phyloP scores from a whole-genome alignment of 2,888 invertebrate genomes.

The Cantharis nigra region DNA sequence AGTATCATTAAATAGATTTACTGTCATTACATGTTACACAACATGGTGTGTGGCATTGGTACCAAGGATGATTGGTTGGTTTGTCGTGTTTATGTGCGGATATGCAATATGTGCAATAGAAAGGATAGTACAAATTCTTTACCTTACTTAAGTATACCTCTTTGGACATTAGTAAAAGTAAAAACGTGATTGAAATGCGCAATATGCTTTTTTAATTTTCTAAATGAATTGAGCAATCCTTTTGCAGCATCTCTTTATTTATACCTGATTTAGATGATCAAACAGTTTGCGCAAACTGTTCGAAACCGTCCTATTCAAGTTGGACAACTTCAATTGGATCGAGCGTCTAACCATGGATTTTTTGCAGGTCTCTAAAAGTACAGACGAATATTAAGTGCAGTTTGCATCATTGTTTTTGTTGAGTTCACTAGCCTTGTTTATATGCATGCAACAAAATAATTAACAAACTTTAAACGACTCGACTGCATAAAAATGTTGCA shows the following conservation, averaged over 20 bases:
- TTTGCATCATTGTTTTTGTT: background rate
- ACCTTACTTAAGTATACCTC: background rate
- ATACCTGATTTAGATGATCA: background rate
- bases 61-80: slow-evolving; percentile 27
- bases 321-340: background rate
- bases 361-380: background rate
- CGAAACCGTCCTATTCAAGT: background rate
- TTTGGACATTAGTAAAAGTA: background rate
- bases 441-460: slow-evolving; percentile 20
- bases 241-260: background rate
- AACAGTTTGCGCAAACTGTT: background rate
- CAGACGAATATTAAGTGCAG: background rate
- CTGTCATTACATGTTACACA: slow-evolving; percentile 21
- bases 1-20: slow-evolving; percentile 3
- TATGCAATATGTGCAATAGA: slow-evolving; percentile 18
- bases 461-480: slow-evolving; percentile 2
- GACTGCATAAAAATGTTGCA: background rate
- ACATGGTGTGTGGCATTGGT: slow-evolving; percentile 31
- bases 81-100: slow-evolving; percentile 27
- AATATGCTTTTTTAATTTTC: background rate
- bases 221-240: background rate
- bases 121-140: slow-evolving; percentile 16
- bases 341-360: background rate
- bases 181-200: background rate
- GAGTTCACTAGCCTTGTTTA: slow-evolving; percentile 14